A percentile compares a stretch with the other conserved stretches of the same genome.
Conservation (phyloP, 2,888 invertebrate species). For the Cheilosia scutellata region DNA sequence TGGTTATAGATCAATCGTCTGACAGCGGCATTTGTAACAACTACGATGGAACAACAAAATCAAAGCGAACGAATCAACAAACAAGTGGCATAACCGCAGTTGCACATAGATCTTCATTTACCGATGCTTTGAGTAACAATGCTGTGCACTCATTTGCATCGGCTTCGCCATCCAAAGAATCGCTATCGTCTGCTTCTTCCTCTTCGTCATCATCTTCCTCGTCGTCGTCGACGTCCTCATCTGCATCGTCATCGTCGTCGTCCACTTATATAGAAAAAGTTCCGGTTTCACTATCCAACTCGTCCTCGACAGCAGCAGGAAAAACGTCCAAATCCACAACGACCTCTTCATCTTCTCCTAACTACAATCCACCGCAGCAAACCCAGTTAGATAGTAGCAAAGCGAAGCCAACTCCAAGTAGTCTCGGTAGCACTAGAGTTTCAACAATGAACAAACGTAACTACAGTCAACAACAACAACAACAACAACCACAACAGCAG, state of each 20-base stretch:
- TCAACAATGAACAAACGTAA: conserved; percentile 73
- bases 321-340: conserved; percentile 66
- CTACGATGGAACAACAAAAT: conserved; percentile 38
- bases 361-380: conserved; percentile 67
- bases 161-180: conserved; percentile 69
- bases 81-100: conserved; percentile 57
- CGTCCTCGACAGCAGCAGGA: conserved; percentile 15
- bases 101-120: conserved; percentile 48
- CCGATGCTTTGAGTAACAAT: conserved; percentile 38
- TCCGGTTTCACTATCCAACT: conserved; percentile 40
- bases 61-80: conserved; percentile 49
- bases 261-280: conserved; percentile 63
- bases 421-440: conserved; percentile 73
- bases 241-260: conserved; percentile 50
- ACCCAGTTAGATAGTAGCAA: conserved; percentile 55
- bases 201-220: conserved; percentile 56
- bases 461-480: conserved; percentile 73
- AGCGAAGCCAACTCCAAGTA: conserved; percentile 64
- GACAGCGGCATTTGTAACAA: conserved; percentile 80
- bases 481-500: too few species aligned
- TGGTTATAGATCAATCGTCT: conserved; percentile 80
- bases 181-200: conserved; percentile 57
- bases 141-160: conserved; percentile 46
- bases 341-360: conserved; percentile 24
- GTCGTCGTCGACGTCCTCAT: conserved; percentile 43